Base-by-base conservation (phyloP, 2,113 vertebrate genomes). In the Alexandromys fortis region DNA sequence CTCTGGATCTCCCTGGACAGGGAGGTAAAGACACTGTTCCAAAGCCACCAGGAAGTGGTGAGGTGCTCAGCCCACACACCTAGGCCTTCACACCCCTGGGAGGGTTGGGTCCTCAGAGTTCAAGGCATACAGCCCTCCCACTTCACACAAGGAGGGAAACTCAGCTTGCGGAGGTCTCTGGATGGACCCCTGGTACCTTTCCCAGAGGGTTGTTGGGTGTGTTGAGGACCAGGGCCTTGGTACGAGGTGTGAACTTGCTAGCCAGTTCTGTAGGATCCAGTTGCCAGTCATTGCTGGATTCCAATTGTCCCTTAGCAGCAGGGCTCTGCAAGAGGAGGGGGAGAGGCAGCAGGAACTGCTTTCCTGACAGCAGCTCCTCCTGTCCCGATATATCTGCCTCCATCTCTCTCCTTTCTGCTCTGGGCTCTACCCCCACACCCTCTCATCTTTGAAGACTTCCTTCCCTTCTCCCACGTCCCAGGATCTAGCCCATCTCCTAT, bases 161-260 rank as follows among this genome's bases (percentile, higher is more conserved):
- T 26, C 55, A 58, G 58, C 24, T 9, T 28, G 17, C 16, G 47
- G 90, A 61, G 21, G 67, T n/a, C 11, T 33, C 68, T 0, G 38
- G 38, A 33, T 63, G 33, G 26, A 42, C 19, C 58, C 63, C 30
- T 11, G n/a, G 98, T 98, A 99, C 99, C 98, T 99, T 99, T 92
- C 99, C 99, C 94, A 99, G 85, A 1, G 99, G 99, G 97, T 99
- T 99, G 98, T 99, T 99, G 88, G 99, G 99, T 4, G 99, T 99
- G 97, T 99, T 99, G 94, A 99, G 98, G 33, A 99, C 97, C 0
- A 99, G 98, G 83, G 98, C 99, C 98, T 99, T 99, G 68, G 99
- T 99, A 63, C 89, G 97, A 45, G 98, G 47, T 5, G 96, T 99
- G 97, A 99, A 99, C 98, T 99, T 99, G 97, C 99, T 98, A 92